Percentiles rank a stretch among this genome's conserved stretches.
phyloP scores from a whole-genome alignment of 1,140 invertebrate species.

The Ctenoplectra terminalis region DNA sequence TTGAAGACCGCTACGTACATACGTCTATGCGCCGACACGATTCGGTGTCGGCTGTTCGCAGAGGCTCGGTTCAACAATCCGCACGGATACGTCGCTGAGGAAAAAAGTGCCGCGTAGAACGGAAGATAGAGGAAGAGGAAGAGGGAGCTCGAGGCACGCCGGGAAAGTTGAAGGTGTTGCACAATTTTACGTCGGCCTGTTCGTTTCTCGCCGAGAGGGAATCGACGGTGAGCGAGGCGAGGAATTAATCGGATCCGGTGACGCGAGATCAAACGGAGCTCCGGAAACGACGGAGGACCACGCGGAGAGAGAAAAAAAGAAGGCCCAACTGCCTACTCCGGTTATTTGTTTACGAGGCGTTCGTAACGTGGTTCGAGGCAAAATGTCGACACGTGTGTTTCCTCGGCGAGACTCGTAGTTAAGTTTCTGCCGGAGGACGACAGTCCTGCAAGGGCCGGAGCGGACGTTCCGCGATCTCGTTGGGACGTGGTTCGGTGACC shows the following conservation, averaged over 20 bases:
- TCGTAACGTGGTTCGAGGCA: too few relatives aligned
- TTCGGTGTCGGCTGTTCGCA: slow-evolving; percentile 1
- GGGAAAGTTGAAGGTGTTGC: slow-evolving; percentile 11
- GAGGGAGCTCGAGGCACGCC: slow-evolving; percentile 14
- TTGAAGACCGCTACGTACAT: slow-evolving; percentile 67
- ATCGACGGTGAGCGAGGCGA: slow-evolving; percentile 61
- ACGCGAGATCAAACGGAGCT: not conserved
- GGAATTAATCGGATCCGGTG: not conserved
- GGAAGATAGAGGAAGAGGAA: not conserved
- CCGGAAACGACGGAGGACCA: not conserved
- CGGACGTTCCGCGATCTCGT: slow-evolving; percentile 33
- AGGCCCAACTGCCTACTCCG: too few relatives aligned
- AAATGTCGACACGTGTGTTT: not conserved
- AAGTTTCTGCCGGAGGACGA: not conserved
- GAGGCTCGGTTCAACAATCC: slow-evolving; percentile 9
- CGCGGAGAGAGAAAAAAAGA: not conserved
- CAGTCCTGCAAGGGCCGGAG: not conserved
- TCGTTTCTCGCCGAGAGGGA: not conserved
- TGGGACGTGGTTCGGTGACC: slow-evolving; percentile 68
- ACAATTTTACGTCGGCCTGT: slow-evolving; percentile 32
- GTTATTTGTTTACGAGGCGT: slow-evolving; percentile 20
- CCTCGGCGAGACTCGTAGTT: not conserved
- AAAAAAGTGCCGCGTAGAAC: slow-evolving; percentile 9
- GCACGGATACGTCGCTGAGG: slow-evolving; percentile 30
- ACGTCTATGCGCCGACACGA: slow-evolving; percentile 42